phyloP scores from a whole-genome alignment of 2,797 vertebrate species.

The Acestrorhynchus altus region DNA sequence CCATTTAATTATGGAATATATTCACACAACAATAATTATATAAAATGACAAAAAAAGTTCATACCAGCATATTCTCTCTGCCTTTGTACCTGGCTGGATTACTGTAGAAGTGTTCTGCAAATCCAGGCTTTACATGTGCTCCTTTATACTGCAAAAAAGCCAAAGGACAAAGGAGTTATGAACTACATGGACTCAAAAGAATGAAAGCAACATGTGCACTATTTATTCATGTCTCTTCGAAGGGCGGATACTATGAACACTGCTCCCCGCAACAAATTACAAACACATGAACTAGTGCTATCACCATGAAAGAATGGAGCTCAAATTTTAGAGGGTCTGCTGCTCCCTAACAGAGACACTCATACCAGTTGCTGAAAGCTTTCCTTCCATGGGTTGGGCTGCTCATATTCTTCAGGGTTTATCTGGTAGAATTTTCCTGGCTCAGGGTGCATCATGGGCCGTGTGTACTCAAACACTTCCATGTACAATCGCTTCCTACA shows the following conservation, averaged over 20 bases:
- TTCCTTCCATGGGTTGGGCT: slow-evolving; percentile 99
- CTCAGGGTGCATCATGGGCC: slow-evolving; percentile 99
- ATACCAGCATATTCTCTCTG: slow-evolving; percentile 99
- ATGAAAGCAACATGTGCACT: slow-evolving; percentile 25
- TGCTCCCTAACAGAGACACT: not conserved
- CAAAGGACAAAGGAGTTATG: slow-evolving; percentile 11
- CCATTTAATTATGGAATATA: not conserved
- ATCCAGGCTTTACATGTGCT: slow-evolving; percentile 97
- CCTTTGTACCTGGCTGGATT: slow-evolving; percentile 99
- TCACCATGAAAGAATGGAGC: slow-evolving; percentile 19
- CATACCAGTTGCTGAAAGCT: slow-evolving; percentile 99
- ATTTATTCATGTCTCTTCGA: slow-evolving; percentile 4
- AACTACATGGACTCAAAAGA: not conserved
- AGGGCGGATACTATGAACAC: not conserved
- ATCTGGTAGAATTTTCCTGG: slow-evolving; percentile 99
- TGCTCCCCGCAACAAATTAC: slow-evolving; percentile 7
- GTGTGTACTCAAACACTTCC: slow-evolving; percentile 99
- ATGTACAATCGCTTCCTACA: slow-evolving; percentile 98
- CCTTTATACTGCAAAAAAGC: slow-evolving; percentile 93
- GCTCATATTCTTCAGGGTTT: slow-evolving; percentile 98
- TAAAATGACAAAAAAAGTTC: slow-evolving; percentile 53
- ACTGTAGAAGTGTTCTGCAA: slow-evolving; percentile 99
- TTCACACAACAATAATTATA: not conserved
- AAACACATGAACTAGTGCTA: slow-evolving; percentile 27
- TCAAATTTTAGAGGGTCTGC: slow-evolving; percentile 14